phyloP scores from a whole-genome alignment of 2,888 invertebrate genomes.

The Tetramorium bicarinatum region DNA sequence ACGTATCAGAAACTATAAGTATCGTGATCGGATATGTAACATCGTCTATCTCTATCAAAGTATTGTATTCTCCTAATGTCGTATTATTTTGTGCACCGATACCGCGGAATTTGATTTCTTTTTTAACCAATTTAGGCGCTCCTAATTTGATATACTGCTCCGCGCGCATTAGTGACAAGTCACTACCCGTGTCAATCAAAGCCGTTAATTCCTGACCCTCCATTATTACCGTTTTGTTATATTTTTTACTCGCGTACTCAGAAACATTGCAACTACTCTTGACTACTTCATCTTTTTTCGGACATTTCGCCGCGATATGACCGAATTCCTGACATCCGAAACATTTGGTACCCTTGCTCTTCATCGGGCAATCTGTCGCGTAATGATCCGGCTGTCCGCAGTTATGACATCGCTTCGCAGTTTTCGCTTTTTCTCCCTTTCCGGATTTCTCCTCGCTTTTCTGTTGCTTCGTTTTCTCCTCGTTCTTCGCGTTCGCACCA shows the following conservation, averaged over 20 bases:
- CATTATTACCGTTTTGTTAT: neutral
- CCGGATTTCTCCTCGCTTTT: neutral
- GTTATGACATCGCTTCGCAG: neutral
- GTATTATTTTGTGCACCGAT: slow-evolving; percentile 12
- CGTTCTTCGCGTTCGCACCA: neutral
- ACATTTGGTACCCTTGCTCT: neutral
- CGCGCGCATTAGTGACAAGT: neutral
- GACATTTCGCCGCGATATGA: neutral
- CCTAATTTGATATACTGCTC: neutral
- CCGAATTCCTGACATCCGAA: neutral
- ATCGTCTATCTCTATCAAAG: neutral
- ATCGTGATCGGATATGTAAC: slow-evolving; percentile 16
- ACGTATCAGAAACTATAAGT: slow-evolving; percentile 11
- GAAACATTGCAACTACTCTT: neutral
- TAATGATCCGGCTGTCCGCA: neutral
- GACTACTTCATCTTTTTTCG: neutral
- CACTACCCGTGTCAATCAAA: neutral
- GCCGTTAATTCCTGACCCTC: neutral
- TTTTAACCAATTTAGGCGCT: neutral
- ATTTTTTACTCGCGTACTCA: neutral
- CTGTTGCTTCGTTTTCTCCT: neutral
- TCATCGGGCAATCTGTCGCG: neutral
- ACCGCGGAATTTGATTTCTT: neutral
- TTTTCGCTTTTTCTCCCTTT: neutral
- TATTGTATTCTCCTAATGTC: slow-evolving; percentile 22